A percentile compares a stretch with the other conserved stretches of the same genome.
Evolutionary conservation across 2,888 invertebrate genomes (phyloP).

Genomic region (Leucania comma): DNA sequence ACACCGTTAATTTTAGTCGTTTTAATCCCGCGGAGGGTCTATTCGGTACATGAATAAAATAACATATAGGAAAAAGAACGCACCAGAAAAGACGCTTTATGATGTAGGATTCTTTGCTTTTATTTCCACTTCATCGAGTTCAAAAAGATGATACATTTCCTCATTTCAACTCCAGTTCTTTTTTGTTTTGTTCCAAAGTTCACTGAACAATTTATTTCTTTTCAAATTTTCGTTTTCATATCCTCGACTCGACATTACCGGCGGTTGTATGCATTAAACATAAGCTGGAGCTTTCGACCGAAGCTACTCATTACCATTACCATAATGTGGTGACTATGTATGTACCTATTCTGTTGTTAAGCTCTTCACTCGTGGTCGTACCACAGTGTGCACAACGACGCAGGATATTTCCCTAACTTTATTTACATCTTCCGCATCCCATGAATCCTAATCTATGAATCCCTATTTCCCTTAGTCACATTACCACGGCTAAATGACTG

Average conservation of each 20-base stretch:
- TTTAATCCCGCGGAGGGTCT: too few relatives aligned
- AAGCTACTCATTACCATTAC: conserved; percentile 35
- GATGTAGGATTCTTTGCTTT: too few relatives aligned
- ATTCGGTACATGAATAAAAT: too few relatives aligned
- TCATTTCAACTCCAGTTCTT: conserved; percentile 17
- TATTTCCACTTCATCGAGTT: conserved; percentile 1
- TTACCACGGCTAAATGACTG: too few relatives aligned
- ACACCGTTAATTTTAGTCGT: too few relatives aligned
- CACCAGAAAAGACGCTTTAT: too few relatives aligned
- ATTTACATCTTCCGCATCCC: conserved; percentile 8
- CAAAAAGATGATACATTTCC: conserved; percentile 14
- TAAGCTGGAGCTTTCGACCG: conserved; percentile 23
- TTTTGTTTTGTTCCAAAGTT: conserved; percentile 9
- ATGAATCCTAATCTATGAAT: background rate
- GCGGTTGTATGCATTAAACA: conserved; percentile 29
- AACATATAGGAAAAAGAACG: background rate
- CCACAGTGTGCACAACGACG: conserved; percentile 3
- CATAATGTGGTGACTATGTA: conserved; percentile 31
- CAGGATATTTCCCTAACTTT: conserved; percentile 1
- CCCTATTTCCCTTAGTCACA: too few relatives aligned
- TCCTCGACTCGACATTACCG: background rate
- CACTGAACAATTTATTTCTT: conserved; percentile 16
- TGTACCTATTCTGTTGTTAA: conserved; percentile 8
- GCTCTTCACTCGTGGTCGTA: conserved; percentile 1
- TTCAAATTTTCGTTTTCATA: background rate